These are phyloP conservation scores for Dicaeum eximium DNA, from an alignment of 2,113 vertebrate genomes.

Conservation along the genomic window DNA sequence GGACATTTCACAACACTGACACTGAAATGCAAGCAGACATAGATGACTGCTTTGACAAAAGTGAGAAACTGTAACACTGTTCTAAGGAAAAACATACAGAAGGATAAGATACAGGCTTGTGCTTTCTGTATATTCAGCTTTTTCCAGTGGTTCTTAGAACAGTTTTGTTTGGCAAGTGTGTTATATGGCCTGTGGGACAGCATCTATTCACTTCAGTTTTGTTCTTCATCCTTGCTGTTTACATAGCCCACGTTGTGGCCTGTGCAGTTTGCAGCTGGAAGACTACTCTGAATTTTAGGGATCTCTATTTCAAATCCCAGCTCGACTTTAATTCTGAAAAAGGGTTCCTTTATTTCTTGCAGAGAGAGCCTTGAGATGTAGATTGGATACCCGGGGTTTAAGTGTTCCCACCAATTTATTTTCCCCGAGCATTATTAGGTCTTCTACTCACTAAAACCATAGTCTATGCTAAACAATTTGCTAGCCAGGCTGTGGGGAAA, in stretches of 20 bases:
- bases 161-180: neutral
- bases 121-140: neutral
- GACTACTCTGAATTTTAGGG: neutral
- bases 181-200: neutral
- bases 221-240: neutral
- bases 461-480: neutral
- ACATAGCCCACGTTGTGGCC: fast-evolving
- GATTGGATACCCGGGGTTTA: neutral
- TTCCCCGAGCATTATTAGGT: neutral
- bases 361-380: neutral
- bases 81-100: neutral
- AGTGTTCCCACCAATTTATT: neutral
- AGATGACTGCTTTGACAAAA: neutral
- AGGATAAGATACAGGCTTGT: neutral
- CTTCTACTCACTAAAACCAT: neutral
- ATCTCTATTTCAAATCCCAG: neutral
- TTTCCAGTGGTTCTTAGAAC: neutral
- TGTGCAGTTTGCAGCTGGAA: neutral
- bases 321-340: neutral
- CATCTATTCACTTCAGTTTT: neutral
- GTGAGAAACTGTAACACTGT: neutral
- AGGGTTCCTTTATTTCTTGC: neutral
- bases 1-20: neutral
- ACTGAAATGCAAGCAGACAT: neutral
- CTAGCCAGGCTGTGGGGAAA: neutral